Conservation (phyloP, 2,113 vertebrate genomes). For the Melanocharis versteri region DNA sequence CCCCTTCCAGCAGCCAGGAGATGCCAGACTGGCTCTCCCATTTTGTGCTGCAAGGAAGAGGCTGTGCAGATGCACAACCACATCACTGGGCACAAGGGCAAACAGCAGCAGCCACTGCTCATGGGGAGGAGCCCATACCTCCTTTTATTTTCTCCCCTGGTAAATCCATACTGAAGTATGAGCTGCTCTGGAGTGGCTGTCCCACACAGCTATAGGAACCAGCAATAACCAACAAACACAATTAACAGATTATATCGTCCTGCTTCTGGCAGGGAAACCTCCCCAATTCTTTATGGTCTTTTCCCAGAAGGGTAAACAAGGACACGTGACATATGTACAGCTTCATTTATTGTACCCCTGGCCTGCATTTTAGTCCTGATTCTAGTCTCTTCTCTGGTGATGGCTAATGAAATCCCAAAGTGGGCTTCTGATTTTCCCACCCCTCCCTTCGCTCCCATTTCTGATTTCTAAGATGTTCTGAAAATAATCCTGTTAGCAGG, state of each 20-base stretch:
- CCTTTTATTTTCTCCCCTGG: background rate
- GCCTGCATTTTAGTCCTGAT: background rate
- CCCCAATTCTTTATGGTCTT: background rate
- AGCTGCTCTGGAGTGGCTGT: background rate
- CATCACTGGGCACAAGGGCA: background rate
- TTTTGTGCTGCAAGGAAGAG: background rate
- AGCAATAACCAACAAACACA: background rate
- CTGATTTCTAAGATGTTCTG: constrained; percentile 17
- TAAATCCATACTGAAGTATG: background rate
- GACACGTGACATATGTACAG: background rate
- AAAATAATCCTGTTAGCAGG: constrained; percentile 46
- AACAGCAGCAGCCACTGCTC: background rate
- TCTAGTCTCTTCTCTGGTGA: background rate
- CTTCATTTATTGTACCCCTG: background rate
- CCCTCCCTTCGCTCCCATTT: background rate
- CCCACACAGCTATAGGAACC: background rate
- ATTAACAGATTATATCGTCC: background rate
- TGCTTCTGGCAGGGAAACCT: background rate
- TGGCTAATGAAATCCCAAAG: background rate
- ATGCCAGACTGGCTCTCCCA: background rate
- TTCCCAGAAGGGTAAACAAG: background rate
- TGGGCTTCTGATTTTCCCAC: background rate
- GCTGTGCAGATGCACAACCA: background rate
- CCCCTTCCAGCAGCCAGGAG: background rate
- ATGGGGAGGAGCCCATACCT: background rate